phyloP scores from a whole-genome alignment of 2,113 vertebrate species.

The Pelusios castaneus region DNA sequence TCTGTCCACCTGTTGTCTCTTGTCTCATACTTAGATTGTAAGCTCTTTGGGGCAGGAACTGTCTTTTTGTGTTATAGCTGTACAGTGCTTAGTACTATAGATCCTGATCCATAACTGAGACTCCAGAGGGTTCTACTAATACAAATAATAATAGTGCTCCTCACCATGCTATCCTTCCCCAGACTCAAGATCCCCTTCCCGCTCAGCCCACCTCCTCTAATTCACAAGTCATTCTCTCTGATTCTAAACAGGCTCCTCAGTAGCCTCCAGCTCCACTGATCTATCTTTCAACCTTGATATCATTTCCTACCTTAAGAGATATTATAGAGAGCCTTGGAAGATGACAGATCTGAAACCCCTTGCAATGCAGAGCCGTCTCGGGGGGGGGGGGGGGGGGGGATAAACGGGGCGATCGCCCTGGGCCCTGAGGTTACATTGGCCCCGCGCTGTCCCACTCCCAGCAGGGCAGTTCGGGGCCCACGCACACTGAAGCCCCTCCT shows the following conservation, averaged over 20 bases:
- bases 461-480: too few species aligned
- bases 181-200: background rate
- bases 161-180: background rate
- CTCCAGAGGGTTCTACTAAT: background rate
- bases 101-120: background rate
- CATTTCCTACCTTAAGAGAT: background rate
- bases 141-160: background rate
- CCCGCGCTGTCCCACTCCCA: too few species aligned
- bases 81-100: background rate
- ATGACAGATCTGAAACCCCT: background rate
- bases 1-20: background rate
- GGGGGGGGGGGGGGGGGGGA: too few species aligned
- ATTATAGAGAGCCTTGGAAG: background rate
- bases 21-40: background rate
- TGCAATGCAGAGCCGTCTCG: too few species aligned
- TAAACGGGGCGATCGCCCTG: too few species aligned
- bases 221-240: background rate
- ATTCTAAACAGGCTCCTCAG: background rate
- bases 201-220: background rate
- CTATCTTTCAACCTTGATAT: background rate
- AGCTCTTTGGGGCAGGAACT: background rate
- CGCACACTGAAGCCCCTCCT: too few species aligned
- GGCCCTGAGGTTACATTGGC: too few species aligned
- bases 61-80: background rate
- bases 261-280: background rate